Base-by-base conservation (phyloP, 1,140 invertebrate species). In the Calliphora vicina region DNA sequence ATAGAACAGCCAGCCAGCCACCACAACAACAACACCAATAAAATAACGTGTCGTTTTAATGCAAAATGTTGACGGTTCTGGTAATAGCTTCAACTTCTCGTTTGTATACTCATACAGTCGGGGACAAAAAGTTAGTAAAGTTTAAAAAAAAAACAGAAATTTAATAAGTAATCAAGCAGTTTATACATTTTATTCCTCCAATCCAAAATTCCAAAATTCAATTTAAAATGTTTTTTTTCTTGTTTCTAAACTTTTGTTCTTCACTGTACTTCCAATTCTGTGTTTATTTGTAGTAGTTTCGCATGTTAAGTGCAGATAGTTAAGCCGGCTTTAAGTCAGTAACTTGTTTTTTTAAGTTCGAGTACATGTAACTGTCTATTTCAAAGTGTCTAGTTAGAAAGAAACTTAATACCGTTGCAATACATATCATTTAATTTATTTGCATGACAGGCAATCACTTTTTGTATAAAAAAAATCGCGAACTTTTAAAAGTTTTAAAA, bases 371-470 rank as follows among this genome's bases (percentile, higher is more conserved):
- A 67, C 61, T 67, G 61, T 25, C 61, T 67, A 67, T 23, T 67
- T 67, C 5, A 23, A 67, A 23, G 61, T 67, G 61, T 67, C 61
- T 67, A 23, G 10, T 67, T 17, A 67, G 23, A 23, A 67, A 67
- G 61, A 67, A 67, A 67, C n/a, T 67, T 67, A 67, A 67, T 67
- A 67, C 61, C 61, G 74, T 78, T 78, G 74, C 13, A 27, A 71
- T 26, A 23, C 10, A 20, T 57, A 57, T n/a, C 50, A 57, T 57
- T 57, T 57, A 57, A 57, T 57, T 57, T 57, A 23, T 67, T 23
- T 67, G 61, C 61, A 67, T 67, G 61, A 67, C n/a, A 25, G 25
- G 25, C 61, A 67, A 67, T 67, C 61, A 67, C 61, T 67, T 67
- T 67, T 67, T 67, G 23, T 23, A 0, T 35, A 0, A 8, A 35